Evolutionary conservation across 2,797 vertebrate genomes (phyloP), one percentile per base, ranked within the genome.

Genomic region (Sciaenops ocellatus): DNA sequence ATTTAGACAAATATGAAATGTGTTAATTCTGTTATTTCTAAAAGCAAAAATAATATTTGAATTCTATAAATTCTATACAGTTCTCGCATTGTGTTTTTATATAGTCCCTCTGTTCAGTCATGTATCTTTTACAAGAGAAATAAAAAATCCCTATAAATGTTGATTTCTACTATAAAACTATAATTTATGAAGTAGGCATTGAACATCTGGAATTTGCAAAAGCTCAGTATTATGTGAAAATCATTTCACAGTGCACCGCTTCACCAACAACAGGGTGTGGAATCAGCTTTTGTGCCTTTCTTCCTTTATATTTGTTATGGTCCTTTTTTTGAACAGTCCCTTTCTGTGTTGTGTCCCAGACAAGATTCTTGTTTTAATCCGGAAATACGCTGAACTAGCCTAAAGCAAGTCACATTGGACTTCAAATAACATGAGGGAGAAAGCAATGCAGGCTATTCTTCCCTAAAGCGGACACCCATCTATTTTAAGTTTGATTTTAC

Each of bases 291-390:
- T 67, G 26, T 62, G 70, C 52, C 1, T 42, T 80, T 79, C 46
- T 56, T 17, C 65, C 52, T 73, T 52, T 44, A 15, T 67, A 79
- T 87, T 82, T 75, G 42, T 30, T 11, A 47, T 1, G 15, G 52
- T 20, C 50, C 20, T 18, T 48, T 50, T 78, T 77, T 48, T 57
- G 1, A 82, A 77, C 71, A 84, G 68, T 18, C 52, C 38, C 48
- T 82, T 73, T 55, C 68, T 82, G 56, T 74, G 62, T 78, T 50
- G 60, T 77, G 66, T 83, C 56, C 46, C 42, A 82, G 63, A 80
- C 73, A 79, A 82, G 66, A 87, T 56, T 84, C 42, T 51, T 22
- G n/a, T 79, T 83, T 83, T 77, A 84, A 87, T 85, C 76, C 68
- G 20, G 64, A 85, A 87, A 85, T 55, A 85, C 5, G 55, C 57